A percentile compares a stretch with the other conserved stretches of the same genome.
Evolutionary conservation across 2,797 vertebrate genomes (phyloP).

Genomic region (Prunella strophiata): DNA sequence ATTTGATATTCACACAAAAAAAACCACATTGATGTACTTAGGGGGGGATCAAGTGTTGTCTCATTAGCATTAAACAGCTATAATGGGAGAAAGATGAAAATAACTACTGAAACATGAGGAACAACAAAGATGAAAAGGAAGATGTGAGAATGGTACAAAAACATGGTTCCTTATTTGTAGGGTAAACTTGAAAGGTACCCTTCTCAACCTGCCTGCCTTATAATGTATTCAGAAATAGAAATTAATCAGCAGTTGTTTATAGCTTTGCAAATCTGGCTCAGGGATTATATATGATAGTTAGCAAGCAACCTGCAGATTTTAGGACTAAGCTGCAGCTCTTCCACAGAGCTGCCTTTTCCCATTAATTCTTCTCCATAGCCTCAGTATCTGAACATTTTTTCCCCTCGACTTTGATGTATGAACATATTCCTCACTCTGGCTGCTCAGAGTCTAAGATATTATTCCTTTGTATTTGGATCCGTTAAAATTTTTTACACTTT

Average conservation of each 20-base stretch:
- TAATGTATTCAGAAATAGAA: constrained; percentile 2
- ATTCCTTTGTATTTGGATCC: not conserved
- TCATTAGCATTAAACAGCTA: constrained; percentile 17
- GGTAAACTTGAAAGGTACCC: constrained; percentile 26
- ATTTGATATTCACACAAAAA: not conserved
- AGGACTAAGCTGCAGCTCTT: not conserved
- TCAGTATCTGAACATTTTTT: not conserved
- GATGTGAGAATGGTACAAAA: constrained; percentile 19
- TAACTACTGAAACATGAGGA: constrained; percentile 25
- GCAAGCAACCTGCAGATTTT: not conserved
- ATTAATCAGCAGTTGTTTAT: constrained; percentile 32
- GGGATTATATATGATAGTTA: not conserved
- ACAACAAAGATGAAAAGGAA: constrained; percentile 36
- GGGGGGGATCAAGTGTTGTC: not conserved
- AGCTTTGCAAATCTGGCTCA: not conserved
- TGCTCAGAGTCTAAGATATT: not conserved
- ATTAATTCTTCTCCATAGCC: not conserved
- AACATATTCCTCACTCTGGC: not conserved
- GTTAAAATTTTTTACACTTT: not conserved
- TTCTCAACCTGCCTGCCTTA: not conserved
- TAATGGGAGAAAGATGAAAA: constrained; percentile 36
- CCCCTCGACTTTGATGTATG: not conserved
- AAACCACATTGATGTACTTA: not conserved
- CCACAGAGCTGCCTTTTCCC: not conserved
- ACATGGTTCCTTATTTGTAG: not conserved